Evolutionary conservation across 2,888 invertebrate genomes (phyloP).

Genomic region (Troglohyphantes excavatus): DNA sequence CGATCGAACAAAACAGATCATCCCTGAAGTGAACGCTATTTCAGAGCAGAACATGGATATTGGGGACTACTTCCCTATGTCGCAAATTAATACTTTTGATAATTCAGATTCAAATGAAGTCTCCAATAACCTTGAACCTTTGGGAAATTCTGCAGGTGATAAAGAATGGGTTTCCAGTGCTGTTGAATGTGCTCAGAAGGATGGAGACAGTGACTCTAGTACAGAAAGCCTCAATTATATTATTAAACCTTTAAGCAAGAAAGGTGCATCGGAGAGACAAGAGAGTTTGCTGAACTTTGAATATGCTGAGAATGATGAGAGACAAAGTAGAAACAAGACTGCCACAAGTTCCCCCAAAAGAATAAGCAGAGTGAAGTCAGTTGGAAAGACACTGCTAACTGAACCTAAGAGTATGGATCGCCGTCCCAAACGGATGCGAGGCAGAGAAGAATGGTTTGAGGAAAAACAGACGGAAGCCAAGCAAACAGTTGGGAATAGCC

Average conservation of each 20-base stretch:
- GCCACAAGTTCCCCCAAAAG: neutral
- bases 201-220: neutral
- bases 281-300: no score
- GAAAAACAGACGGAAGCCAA: neutral
- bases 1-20: neutral
- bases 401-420: conserved; percentile 34
- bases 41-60: neutral
- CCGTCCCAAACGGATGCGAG: conserved; percentile 26
- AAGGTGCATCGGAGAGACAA: neutral
- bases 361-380: neutral
- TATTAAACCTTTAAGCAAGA: neutral
- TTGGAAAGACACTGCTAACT: conserved; percentile 31
- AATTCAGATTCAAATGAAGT: neutral
- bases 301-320: no score
- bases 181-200: neutral
- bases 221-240: neutral
- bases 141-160: no score
- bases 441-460: conserved; percentile 47
- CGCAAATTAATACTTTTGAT: conserved; percentile 1
- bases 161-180: no score
- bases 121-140: neutral
- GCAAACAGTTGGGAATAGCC: neutral
- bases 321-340: no score
- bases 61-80: neutral
- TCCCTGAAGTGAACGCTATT: neutral